Percentiles rank a stretch among this genome's conserved stretches.
Evolutionary conservation across 2,797 vertebrate species (phyloP).

Genomic region (Esox masquinongy): DNA sequence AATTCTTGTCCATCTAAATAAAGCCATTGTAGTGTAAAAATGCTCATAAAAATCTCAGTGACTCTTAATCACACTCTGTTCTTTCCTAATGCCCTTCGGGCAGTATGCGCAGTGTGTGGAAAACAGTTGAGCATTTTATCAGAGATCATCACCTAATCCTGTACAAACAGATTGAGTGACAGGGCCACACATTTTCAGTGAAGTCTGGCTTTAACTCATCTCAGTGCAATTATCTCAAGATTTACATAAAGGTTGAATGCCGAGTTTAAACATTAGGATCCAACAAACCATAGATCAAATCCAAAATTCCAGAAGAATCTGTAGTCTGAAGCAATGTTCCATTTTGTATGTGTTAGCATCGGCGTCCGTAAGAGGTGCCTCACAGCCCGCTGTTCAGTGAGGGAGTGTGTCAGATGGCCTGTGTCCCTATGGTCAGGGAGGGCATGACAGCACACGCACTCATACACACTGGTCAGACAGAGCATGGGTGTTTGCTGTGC

Average conservation of each 20-base stretch:
- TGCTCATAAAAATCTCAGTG: not conserved
- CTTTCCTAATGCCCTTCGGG: slow-evolving; percentile 56
- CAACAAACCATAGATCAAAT: slow-evolving; percentile 17
- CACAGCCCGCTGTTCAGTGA: slow-evolving; percentile 40
- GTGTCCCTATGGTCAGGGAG: slow-evolving; percentile 26
- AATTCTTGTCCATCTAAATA: no score
- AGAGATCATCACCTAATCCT: slow-evolving; percentile 68
- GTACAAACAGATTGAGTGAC: slow-evolving; percentile 55
- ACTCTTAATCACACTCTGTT: slow-evolving; percentile 22
- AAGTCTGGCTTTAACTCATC: slow-evolving; percentile 44
- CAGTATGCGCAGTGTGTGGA: slow-evolving; percentile 59
- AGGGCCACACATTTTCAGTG: slow-evolving; percentile 44
- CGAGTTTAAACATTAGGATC: slow-evolving; percentile 46
- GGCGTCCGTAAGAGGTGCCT: slow-evolving; percentile 53
- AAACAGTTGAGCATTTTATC: slow-evolving; percentile 73
- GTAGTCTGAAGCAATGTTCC: slow-evolving; percentile 37
- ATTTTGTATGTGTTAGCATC: slow-evolving; percentile 44
- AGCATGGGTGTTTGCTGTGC: not conserved
- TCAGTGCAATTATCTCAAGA: slow-evolving; percentile 33
- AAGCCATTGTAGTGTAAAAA: no score
- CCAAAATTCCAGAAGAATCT: slow-evolving; percentile 28
- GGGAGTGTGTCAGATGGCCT: slow-evolving; percentile 32
- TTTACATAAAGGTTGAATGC: slow-evolving; percentile 42
- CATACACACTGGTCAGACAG: not conserved
- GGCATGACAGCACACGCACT: slow-evolving; percentile 23